phyloP scores from a whole-genome alignment of 2,888 invertebrate species.

The Psylliodes chrysocephalus region DNA sequence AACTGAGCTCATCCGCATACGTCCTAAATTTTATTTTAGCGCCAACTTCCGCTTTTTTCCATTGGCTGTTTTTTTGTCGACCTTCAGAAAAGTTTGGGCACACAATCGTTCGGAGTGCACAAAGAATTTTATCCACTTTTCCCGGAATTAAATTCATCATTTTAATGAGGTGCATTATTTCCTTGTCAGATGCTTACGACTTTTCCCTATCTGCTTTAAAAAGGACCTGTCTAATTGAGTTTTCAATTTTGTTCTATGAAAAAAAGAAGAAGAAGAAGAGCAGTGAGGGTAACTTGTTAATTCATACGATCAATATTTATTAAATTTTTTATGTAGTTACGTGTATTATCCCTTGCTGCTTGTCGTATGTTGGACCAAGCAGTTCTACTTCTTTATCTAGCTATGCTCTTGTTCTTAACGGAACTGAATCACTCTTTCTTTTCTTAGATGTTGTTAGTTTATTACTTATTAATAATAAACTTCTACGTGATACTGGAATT shows the following conservation, averaged over 20 bases:
- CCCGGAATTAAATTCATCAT: neutral
- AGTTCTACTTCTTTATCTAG: too few relatives aligned
- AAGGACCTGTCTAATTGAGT: neutral
- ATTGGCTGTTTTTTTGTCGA: neutral
- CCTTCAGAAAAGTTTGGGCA: neutral
- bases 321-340: too few relatives aligned
- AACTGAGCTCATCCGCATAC: neutral
- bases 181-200: slow-evolving; percentile 1
- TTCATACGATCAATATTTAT: too few relatives aligned
- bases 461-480: too few relatives aligned
- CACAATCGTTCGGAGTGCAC: too few relatives aligned
- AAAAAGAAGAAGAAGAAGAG: neutral
- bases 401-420: too few relatives aligned
- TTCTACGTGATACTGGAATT: too few relatives aligned
- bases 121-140: neutral
- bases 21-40: neutral
- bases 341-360: too few relatives aligned
- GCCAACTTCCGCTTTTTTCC: neutral
- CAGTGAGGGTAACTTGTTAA: neutral
- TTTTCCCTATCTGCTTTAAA: slow-evolving; percentile 1
- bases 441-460: too few relatives aligned
- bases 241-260: neutral
- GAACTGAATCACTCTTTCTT: too few relatives aligned
- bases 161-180: slow-evolving; percentile 6
- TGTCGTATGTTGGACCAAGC: too few relatives aligned